Evolutionary conservation across 1,140 invertebrate species (phyloP), one percentile per base, ranked within the genome.

Genomic region (Monochamus saltuarius): DNA sequence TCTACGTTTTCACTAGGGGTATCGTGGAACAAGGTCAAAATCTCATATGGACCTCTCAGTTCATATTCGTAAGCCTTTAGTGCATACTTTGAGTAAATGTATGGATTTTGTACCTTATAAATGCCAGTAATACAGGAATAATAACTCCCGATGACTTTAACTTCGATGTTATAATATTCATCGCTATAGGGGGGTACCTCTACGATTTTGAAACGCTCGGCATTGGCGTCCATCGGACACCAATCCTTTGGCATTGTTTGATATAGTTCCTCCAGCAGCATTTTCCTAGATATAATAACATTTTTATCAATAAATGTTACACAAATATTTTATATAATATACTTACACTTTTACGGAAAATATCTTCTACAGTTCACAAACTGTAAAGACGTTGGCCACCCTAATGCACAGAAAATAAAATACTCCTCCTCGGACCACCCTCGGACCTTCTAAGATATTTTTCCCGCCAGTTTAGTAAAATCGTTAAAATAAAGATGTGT

Each of bases 61-160:
- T 59, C 56, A 56, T 62, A 68, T 7, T 65, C 62, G 9, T 49
- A 2, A 22, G 43, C 55, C 51, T 58, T 62, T 11, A 56, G n/a
- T 4, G 10, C 11, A 58, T 57, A 68, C 14, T 65, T 68, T 29
- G 56, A 29, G 29, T 54, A 65, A 13, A 65, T 42, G 7, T 59
- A 39, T 22, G 62, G 62, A 38, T 68, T 68, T 47, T 68, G 62
- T 36, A 68, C 29, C 34, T 52, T 61, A 38, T 57, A 68, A 7
- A 68, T 38, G 2, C 51, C 56, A 14, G 22, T 36, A 11, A 59
- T 46, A 7, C 6, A 14, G 1, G 4, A 11, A 40, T 50, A 43
- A 40, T 54, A 57, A 46, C 43, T 55, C 16, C 52, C 46, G 13
- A 22, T 6, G 0, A 59, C 36, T 10, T 17, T 6, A 2, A 13